phyloP scores from a whole-genome alignment of 1,140 invertebrate species.

The Psilanteris sp. region DNA sequence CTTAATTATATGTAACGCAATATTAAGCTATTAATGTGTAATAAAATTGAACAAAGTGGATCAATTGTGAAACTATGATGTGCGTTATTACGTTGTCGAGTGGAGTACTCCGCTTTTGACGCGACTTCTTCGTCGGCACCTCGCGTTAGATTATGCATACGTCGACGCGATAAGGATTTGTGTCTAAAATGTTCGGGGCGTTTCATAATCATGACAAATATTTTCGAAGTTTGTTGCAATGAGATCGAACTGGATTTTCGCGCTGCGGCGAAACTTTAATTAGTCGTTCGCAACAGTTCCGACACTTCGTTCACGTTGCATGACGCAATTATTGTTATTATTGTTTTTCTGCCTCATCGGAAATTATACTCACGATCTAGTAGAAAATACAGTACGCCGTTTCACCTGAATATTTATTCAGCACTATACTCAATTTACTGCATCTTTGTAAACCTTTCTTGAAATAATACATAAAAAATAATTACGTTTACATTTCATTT shows the following conservation, averaged over 20 bases:
- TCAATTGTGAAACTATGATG: slow-evolving; percentile 40
- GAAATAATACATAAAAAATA: too few relatives aligned
- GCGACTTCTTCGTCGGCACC: slow-evolving; percentile 27
- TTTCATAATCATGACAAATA: slow-evolving; percentile 11
- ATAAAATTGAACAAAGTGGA: slow-evolving; percentile 62
- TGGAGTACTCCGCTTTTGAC: slow-evolving; percentile 11
- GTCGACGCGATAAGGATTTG: slow-evolving; percentile 21
- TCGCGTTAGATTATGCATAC: slow-evolving; percentile 35
- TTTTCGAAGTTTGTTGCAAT: slow-evolving; percentile 6
- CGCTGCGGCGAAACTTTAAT: not conserved
- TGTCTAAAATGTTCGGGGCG: slow-evolving; percentile 20
- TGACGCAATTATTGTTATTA: too few relatives aligned
- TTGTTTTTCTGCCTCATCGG: too few relatives aligned
- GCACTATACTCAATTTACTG: too few relatives aligned
- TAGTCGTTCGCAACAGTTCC: too few relatives aligned
- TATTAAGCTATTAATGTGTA: slow-evolving; percentile 51
- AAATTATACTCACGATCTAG: too few relatives aligned
- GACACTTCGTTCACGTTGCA: too few relatives aligned
- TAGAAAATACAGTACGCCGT: too few relatives aligned
- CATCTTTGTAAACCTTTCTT: too few relatives aligned
- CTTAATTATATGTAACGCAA: slow-evolving; percentile 44
- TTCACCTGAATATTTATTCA: too few relatives aligned
- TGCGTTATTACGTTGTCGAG: slow-evolving; percentile 3
- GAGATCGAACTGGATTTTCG: slow-evolving; percentile 2
- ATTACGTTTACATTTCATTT: too few relatives aligned